These are phyloP conservation scores for Drosophila helvetica DNA, from an alignment of 2,888 invertebrate genomes.

Conservation along the genomic window DNA sequence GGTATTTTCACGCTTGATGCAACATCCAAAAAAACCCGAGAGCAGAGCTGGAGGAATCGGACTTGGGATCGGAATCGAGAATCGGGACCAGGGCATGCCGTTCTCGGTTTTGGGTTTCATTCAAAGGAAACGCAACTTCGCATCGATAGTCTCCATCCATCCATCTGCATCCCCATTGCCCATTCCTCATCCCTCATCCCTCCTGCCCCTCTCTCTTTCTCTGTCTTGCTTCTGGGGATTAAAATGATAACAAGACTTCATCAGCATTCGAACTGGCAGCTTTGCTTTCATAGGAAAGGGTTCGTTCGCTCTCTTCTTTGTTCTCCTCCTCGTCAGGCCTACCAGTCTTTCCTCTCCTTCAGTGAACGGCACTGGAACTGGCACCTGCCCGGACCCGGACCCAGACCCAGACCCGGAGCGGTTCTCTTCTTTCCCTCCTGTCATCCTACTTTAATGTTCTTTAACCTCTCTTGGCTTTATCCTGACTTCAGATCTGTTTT, in stretches of 20 bases:
- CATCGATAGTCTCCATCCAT: background rate
- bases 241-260: constrained; percentile 77
- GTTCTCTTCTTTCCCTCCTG: background rate
- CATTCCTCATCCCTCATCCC: background rate
- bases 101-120: constrained; percentile 80
- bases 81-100: constrained; percentile 8
- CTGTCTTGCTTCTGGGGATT: constrained; percentile 53
- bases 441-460: background rate
- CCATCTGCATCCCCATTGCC: background rate
- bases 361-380: background rate
- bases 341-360: background rate
- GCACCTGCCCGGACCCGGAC: background rate
- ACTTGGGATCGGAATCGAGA: constrained; percentile 17
- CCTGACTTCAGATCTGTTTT: constrained; percentile 48
- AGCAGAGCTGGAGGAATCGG: constrained; percentile 7
- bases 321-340: background rate
- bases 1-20: constrained; percentile 83
- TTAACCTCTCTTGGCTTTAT: constrained; percentile 1
- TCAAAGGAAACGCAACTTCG: constrained; percentile 68
- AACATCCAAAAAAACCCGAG: constrained; percentile 21
- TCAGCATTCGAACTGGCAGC: constrained; percentile 25
- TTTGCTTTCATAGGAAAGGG: constrained; percentile 16
- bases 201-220: background rate
- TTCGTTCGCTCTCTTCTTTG: constrained; percentile 31
- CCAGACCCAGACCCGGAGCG: constrained; percentile 21